phyloP scores from a whole-genome alignment of 1,140 invertebrate genomes.

The Octopus bimaculoides region DNA sequence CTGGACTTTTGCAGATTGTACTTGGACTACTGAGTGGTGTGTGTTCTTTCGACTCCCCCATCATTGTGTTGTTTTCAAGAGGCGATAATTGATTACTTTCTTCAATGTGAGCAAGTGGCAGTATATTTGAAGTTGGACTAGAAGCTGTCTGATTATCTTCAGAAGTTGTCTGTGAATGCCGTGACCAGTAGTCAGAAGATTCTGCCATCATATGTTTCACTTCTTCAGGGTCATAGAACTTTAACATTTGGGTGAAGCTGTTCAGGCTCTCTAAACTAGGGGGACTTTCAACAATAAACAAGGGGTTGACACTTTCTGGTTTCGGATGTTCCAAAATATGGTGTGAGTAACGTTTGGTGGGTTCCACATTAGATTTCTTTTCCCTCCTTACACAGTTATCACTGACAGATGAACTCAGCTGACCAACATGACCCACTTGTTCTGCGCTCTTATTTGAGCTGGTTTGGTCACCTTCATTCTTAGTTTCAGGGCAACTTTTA shows the following conservation, averaged over 20 bases:
- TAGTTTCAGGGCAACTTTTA: not conserved
- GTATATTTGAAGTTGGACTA: not conserved
- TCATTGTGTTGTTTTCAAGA: not conserved
- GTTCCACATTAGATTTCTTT: not conserved
- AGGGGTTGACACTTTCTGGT: not conserved
- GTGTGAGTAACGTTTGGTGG: not conserved
- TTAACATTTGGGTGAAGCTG: conserved; percentile 6
- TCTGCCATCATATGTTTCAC: conserved; percentile 8
- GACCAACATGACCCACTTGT: not conserved
- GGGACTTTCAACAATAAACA: conserved; percentile 1
- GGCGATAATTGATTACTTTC: not conserved
- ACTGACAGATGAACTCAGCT: not conserved
- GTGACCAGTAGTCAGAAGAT: conserved; percentile 5
- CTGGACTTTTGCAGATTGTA: not conserved
- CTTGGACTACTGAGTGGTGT: not conserved
- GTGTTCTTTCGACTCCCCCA: not conserved
- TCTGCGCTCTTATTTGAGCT: not conserved
- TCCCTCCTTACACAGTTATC: conserved; percentile 1
- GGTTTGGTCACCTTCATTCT: not conserved
- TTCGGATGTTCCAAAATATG: not conserved
- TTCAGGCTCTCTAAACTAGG: not conserved
- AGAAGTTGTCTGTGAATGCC: not conserved
- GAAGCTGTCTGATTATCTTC: not conserved
- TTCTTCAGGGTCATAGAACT: conserved; percentile 8
- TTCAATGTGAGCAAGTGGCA: not conserved